Base-by-base conservation (phyloP, 2,888 invertebrate species). In the Falcaria lacertinaria region DNA sequence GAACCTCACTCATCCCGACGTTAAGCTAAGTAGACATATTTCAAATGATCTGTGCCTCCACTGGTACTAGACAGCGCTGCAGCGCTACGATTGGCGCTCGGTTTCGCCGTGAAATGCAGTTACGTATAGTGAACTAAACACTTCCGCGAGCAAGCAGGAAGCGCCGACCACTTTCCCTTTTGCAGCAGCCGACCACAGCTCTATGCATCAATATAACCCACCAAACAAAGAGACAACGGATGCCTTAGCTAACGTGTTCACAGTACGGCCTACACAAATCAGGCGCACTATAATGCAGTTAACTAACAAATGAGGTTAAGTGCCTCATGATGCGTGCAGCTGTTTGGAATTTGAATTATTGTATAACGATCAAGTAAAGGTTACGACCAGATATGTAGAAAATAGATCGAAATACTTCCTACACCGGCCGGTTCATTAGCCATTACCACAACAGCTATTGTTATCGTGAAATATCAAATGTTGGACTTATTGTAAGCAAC, bases 141-240 rank as follows among this genome's bases (percentile, higher is more conserved):
- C 80, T 88, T 89, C 88, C 88, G 87, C 79, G 80, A 80, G 79
- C 74, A 66, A 88, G 81, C 87, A 88, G 88, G 88, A 88, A 89
- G 79, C 77, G 50, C 65, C 69, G 64, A 68, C 66, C 82, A 88
- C 88, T 89, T 89, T 89, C 88, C 85, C 87, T 88, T 88, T 89
- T 86, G 82, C 85, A 83, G 82, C 87, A 86, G 86, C 86, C 86
- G 86, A 84, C 83, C 72, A 75, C 69, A 67, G 67, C 74, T 65
- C 70, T 74, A 79, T 80, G 78, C 80, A 81, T 75, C 75, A 73
- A 54, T 78, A 78, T 78, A 74, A 83, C 60, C 73, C 79, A 59
- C 77, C 62, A 58, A 69, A 63, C 54, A 39, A 39, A 68, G 45
- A 51, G 42, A 48, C 52, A 57, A 54, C 60, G 50, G 50, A 45